Evolutionary conservation across 2,113 vertebrate species (phyloP).

Genomic region (Equus przewalskii): DNA sequence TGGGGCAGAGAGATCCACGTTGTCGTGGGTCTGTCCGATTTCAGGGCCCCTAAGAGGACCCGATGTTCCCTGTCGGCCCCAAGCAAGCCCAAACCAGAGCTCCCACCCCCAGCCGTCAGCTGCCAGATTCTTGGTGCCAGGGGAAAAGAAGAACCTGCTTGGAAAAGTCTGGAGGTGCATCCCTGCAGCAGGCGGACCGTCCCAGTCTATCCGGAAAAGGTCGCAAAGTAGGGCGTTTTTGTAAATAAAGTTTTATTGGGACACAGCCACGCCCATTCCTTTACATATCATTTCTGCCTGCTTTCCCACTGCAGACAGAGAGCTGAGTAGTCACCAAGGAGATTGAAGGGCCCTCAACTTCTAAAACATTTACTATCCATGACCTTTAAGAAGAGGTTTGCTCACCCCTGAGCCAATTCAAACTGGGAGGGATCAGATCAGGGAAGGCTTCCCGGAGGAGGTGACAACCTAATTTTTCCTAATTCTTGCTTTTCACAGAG

Average conservation of each 20-base stretch:
- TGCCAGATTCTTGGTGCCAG: neutral
- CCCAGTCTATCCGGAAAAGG: neutral
- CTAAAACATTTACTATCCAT: neutral
- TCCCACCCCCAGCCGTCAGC: neutral
- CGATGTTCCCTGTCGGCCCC: neutral
- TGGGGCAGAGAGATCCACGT: neutral
- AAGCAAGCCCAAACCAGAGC: neutral
- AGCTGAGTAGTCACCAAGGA: neutral
- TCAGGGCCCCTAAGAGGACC: neutral
- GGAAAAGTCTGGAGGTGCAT: neutral
- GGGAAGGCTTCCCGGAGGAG: conserved; percentile 2
- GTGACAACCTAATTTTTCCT: neutral
- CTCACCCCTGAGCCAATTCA: neutral
- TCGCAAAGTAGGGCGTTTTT: neutral
- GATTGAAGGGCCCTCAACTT: neutral
- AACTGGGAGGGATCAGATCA: neutral
- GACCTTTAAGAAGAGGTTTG: neutral
- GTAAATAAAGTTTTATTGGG: neutral
- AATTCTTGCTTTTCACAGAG: neutral
- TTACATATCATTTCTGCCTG: neutral
- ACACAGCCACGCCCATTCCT: neutral
- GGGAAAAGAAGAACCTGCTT: neutral
- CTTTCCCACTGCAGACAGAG: neutral
- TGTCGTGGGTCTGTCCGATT: neutral
- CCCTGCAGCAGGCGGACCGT: neutral